Evolutionary conservation across 1,140 invertebrate genomes (phyloP), one percentile per base, ranked within the genome.

Genomic region (Lethrus apterus): DNA sequence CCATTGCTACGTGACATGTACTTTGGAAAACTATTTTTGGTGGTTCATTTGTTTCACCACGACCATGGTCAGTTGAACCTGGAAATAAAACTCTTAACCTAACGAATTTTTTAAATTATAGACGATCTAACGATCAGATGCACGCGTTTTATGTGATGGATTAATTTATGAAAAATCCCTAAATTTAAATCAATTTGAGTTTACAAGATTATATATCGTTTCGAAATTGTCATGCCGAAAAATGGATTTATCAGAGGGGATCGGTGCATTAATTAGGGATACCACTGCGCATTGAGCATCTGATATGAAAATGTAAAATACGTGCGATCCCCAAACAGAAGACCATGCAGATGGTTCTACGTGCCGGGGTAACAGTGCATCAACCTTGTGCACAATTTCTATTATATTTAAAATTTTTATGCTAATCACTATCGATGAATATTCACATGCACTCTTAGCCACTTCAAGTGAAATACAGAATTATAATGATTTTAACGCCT

Each of bases 1-100:
- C 77, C 66, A 87, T 70, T 15, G 83, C 83, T 51, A 80, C 73
- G 65, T 85, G 82, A 64, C 84, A 88, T 24, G 84, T 88, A 57
- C 80, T 84, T 66, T 84, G 78, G 41, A 80, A 78, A 42, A 63
- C 64, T 44, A 71, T 57, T 42, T 64, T 62, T 40, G 52, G 46
- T 40, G 56, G 43, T 44, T 61, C 59, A 36, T 62, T 61, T 11
- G 48, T 45, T 29, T 49, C 42, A 30, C 44, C 46, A 19, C 45
- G 35, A 11, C 34, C 48, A 21, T 56, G 51, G 30, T 59, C 54
- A 21, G 49, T 54, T 19, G 57, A 56, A 52, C 57, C 57, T 59
- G 49, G 44, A 51, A 51, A 20, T 42, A 38, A 31, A 9, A 19
- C 34, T 13, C 31, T 46, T 31, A 32, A 29, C n/a, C n/a, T n/a